Conservation (phyloP, 2,888 invertebrate genomes). For the Aspidiotus rigidus region DNA sequence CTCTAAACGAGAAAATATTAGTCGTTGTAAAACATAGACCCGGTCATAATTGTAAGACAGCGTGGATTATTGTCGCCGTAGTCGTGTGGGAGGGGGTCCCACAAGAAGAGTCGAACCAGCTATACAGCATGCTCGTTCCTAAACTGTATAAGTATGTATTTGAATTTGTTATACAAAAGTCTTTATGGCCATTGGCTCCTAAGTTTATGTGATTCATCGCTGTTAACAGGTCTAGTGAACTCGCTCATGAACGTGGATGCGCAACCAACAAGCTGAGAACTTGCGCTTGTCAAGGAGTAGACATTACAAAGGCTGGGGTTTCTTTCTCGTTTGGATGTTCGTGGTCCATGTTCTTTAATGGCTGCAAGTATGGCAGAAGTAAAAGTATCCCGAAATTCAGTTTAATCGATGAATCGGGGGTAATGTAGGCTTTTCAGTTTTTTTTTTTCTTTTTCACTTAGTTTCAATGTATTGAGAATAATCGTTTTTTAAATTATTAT, state of each 20-base stretch:
- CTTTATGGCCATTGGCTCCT: neutral
- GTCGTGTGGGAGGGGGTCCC: slow-evolving; percentile 94
- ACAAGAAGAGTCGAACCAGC: slow-evolving; percentile 66
- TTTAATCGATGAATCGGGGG: slow-evolving; percentile 75
- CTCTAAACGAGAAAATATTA: slow-evolving; percentile 78
- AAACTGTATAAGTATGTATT: slow-evolving; percentile 56
- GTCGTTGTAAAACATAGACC: slow-evolving; percentile 78
- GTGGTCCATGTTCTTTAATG: slow-evolving; percentile 98
- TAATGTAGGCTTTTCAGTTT: slow-evolving; percentile 39
- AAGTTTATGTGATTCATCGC: neutral
- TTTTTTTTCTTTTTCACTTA: slow-evolving; percentile 9
- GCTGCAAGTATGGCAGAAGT: slow-evolving; percentile 92
- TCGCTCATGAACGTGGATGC: slow-evolving; percentile 52
- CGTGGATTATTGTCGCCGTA: slow-evolving; percentile 81
- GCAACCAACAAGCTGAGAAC: slow-evolving; percentile 84
- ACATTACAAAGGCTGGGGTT: slow-evolving; percentile 80
- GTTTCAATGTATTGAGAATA: neutral
- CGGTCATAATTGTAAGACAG: slow-evolving; percentile 65
- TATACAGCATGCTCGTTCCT: slow-evolving; percentile 73
- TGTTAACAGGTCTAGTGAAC: slow-evolving; percentile 58
- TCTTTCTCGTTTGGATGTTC: slow-evolving; percentile 95
- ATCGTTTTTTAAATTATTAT: slow-evolving; percentile 19
- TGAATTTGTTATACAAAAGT: neutral
- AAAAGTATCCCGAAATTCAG: slow-evolving; percentile 86
- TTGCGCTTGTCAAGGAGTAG: slow-evolving; percentile 91